Base-by-base conservation (phyloP, 1,140 invertebrate species). In the Whitmania pigra region DNA sequence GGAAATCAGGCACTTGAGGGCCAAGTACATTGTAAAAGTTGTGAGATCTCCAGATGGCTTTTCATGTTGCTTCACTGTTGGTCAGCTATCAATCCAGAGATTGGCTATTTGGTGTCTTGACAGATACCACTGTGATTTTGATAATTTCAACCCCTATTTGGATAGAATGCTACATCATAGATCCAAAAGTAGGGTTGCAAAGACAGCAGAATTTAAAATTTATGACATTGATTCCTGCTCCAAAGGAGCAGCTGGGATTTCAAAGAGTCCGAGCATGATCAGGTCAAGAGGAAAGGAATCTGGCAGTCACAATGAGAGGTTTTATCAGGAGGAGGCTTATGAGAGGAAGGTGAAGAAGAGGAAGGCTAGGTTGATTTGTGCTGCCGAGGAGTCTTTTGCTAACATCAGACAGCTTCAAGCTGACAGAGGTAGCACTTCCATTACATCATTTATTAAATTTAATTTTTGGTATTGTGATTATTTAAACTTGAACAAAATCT, bases 251-350 rank as follows among this genome's bases (percentile, higher is more conserved):
- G 85, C 80, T 77, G 57, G 67, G 72, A 11, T 75, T 75, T 36
- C 74, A 69, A 31, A 77, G 78, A 70, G 77, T 82, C 87, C 83
- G 4, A 80, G 87, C 67, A 86, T 88, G 13, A 86, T 89, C 74
- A 40, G 15, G 29, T 70, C 25, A 72, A 20, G 22, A 60, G 27
- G n/a, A 22, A 86, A 91, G 31, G 86, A 92, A 77, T 90, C 91
- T 76, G 87, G 88, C 6, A 90, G 91, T 76, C 93, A 97, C 82
- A 97, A 97, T 81, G 94, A 97, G 81, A 85, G 93, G 22, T 97
- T 97, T 80, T 95, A 97, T 79, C 93, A 97, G 82, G 94, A 97
- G 81, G 90, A 94, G 78, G 94, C 97, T 82, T 95, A 94, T 79
- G 93, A 96, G 76, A 85, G 93, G 67, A 84, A 94, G 63, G 91